Percentiles rank a stretch among this genome's conserved stretches.
These are phyloP conservation scores for Cygnus olor DNA, from an alignment of 2,797 vertebrate genomes.

Conservation along the genomic window DNA sequence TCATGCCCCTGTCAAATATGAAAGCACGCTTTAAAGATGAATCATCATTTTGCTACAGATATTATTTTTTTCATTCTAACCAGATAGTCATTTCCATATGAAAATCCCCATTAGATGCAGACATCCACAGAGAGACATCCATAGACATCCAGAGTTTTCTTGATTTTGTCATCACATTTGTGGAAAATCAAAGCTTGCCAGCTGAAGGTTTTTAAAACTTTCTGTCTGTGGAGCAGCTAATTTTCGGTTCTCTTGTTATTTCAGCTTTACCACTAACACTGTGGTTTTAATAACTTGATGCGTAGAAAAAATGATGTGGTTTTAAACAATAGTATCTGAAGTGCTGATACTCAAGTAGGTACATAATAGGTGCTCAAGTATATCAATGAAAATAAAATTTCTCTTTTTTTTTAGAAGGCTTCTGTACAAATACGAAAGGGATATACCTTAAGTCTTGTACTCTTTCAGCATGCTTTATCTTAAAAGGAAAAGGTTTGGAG, in stretches of 20 bases:
- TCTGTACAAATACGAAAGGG: neutral
- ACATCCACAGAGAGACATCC: neutral
- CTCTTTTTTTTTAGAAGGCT: neutral
- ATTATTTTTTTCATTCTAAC: neutral
- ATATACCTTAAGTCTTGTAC: neutral
- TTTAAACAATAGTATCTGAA: neutral
- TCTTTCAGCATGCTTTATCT: neutral
- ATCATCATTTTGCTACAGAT: neutral
- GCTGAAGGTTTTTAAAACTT: neutral
- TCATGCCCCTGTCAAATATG: neutral
- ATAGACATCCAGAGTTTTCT: neutral
- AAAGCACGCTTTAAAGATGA: neutral
- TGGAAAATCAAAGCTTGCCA: neutral
- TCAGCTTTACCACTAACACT: accelerated
- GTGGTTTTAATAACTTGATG: neutral
- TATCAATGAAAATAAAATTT: neutral
- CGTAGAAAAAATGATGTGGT: neutral
- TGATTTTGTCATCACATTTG: neutral
- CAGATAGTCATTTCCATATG: neutral
- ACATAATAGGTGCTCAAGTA: neutral
- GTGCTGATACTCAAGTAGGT: neutral
- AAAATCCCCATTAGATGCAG: neutral
- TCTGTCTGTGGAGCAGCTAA: neutral
- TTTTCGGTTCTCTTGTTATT: neutral
- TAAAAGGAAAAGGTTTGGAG: neutral